Evolutionary conservation across 1,140 invertebrate species (phyloP).

Genomic region (Drosophila varians): DNA sequence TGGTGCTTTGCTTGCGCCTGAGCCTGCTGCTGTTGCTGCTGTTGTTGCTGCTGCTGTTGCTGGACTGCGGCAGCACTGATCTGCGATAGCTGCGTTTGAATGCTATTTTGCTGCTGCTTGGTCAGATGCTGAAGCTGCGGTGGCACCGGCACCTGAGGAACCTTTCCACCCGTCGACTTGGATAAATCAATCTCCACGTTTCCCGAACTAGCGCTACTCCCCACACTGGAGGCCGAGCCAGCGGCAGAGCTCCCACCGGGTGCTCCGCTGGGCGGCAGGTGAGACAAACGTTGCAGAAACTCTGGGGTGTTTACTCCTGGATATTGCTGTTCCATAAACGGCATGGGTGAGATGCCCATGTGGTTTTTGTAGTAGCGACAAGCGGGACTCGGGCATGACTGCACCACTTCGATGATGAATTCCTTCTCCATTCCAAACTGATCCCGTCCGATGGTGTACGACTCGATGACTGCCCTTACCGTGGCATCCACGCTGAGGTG

Average conservation of each 20-base stretch:
- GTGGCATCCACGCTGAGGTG: constrained; percentile 92
- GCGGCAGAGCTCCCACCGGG: constrained; percentile 41
- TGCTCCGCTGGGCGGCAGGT: constrained; percentile 65
- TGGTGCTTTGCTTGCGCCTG: constrained; percentile 70
- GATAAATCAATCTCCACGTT: constrained; percentile 75
- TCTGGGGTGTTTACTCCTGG: constrained; percentile 77
- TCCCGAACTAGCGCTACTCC: constrained; percentile 32
- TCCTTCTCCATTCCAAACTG: constrained; percentile 95
- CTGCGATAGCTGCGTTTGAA: constrained; percentile 76
- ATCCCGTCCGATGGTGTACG: constrained; percentile 92
- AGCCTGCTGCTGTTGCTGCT: constrained; percentile 68
- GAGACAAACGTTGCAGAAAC: constrained; percentile 84
- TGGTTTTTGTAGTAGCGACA: constrained; percentile 94
- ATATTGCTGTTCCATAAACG: constrained; percentile 82
- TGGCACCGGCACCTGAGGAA: constrained; percentile 55
- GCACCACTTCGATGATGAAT: constrained; percentile 93
- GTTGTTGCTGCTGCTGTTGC: constrained; percentile 73
- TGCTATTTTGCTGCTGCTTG: constrained; percentile 80
- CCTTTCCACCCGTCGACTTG: constrained; percentile 61
- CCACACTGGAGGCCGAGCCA: constrained; percentile 27
- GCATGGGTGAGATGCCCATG: constrained; percentile 88
- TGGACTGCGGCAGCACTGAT: constrained; percentile 73
- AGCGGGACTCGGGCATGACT: constrained; percentile 93
- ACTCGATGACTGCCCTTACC: constrained; percentile 91
- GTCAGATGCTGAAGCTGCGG: constrained; percentile 72